Percentiles rank a stretch among this genome's conserved stretches.
phyloP scores from a whole-genome alignment of 2,888 invertebrate species.

The Bedellia somnulentella region DNA sequence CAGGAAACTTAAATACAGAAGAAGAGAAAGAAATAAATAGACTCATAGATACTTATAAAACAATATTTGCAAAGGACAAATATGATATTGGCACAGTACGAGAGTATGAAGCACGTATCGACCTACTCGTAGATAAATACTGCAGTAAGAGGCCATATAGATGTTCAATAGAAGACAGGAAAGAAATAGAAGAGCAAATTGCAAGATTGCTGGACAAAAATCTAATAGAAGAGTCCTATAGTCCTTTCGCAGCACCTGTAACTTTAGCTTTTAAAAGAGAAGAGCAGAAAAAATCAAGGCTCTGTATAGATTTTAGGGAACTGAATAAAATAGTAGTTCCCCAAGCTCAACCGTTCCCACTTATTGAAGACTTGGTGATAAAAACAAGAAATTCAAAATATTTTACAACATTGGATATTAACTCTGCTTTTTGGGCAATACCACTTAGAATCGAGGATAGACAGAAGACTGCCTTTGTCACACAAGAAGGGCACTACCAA shows the following conservation, averaged over 20 bases:
- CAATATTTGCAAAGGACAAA: conserved; percentile 4
- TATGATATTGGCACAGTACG: conserved; percentile 5
- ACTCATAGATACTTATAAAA: conserved; percentile 1
- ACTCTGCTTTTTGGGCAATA: conserved; percentile 22
- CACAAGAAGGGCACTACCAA: conserved; percentile 16
- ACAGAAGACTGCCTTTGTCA: conserved; percentile 15
- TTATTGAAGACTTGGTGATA: conserved; percentile 15
- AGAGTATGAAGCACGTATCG: conserved; percentile 7
- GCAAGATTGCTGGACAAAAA: background rate
- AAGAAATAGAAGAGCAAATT: conserved; percentile 1
- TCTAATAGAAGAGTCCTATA: background rate
- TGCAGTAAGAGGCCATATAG: conserved; percentile 1
- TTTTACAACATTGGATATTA: conserved; percentile 17
- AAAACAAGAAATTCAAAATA: conserved; percentile 16
- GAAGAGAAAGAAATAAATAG: conserved; percentile 5
- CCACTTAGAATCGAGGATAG: conserved; percentile 16
- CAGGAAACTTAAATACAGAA: background rate
- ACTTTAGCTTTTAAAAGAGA: conserved; percentile 1
- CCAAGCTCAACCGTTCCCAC: conserved; percentile 16
- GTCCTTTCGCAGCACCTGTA: conserved; percentile 1
- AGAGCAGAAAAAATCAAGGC: background rate
- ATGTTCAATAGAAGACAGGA: background rate
- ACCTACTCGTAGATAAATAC: conserved; percentile 4
- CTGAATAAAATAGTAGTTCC: conserved; percentile 15
- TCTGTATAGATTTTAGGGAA: conserved; percentile 1